Conservation (phyloP, 2,113 vertebrate genomes). For the Elephas maximus region DNA sequence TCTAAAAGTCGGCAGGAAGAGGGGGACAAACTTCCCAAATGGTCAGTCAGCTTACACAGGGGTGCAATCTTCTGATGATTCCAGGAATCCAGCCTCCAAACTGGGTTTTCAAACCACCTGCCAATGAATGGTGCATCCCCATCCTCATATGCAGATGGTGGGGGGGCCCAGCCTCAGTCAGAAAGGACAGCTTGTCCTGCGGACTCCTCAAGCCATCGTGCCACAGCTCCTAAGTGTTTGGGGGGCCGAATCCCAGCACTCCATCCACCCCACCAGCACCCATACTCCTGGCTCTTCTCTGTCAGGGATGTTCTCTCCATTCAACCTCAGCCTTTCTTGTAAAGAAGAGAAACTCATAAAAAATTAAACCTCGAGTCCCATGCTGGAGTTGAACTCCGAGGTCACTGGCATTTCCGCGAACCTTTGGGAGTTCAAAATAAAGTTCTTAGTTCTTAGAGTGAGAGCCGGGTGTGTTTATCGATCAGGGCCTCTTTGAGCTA, state of each 20-base stretch:
- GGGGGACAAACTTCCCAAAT: too few relatives aligned
- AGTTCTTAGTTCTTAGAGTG: slow-evolving; percentile 79
- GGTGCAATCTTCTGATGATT: too few relatives aligned
- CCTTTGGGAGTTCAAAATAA: slow-evolving; percentile 84
- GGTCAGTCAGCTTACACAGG: too few relatives aligned
- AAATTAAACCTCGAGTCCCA: slow-evolving; percentile 74
- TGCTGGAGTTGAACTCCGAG: slow-evolving; percentile 48
- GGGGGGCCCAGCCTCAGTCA: not conserved
- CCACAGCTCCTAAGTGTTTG: too few relatives aligned
- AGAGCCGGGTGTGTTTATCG: slow-evolving; percentile 77
- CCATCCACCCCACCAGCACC: too few relatives aligned
- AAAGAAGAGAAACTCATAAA: slow-evolving; percentile 76
- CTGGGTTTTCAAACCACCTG: too few relatives aligned
- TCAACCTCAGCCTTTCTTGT: slow-evolving; percentile 40
- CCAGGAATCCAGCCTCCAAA: too few relatives aligned
- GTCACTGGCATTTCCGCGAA: slow-evolving; percentile 82
- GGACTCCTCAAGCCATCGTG: not conserved
- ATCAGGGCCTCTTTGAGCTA: slow-evolving; percentile 63
- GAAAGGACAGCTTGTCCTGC: not conserved
- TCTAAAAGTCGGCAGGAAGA: too few relatives aligned
- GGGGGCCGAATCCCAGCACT: too few relatives aligned
- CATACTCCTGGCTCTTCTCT: not conserved
- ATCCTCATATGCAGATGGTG: too few relatives aligned
- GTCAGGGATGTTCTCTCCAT: not conserved
- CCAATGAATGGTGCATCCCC: too few relatives aligned